Conservation (phyloP, 2,797 vertebrate species). For the Discoglossus pictus region DNA sequence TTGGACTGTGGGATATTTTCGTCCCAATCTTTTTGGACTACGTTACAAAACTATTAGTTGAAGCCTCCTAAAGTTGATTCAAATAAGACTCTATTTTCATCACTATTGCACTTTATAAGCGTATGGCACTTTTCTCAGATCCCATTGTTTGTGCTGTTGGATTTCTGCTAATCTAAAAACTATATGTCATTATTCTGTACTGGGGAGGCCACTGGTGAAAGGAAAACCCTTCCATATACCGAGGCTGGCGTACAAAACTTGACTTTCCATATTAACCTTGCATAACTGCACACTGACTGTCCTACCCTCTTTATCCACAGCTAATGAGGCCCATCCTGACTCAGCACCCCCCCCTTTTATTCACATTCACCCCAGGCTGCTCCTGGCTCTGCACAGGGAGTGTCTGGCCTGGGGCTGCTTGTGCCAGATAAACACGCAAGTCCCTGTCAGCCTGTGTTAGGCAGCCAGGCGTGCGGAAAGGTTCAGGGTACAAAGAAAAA, state of each 20-base stretch:
- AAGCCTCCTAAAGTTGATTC: too few species aligned
- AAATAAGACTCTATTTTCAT: too few species aligned
- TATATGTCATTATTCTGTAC: too few species aligned
- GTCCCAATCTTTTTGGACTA: too few species aligned
- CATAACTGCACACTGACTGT: conserved; percentile 39
- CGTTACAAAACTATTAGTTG: too few species aligned
- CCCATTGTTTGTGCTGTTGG: too few species aligned
- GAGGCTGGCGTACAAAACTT: not conserved
- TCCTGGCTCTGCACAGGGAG: conserved; percentile 14
- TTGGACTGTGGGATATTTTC: too few species aligned
- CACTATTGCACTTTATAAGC: too few species aligned
- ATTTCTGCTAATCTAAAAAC: too few species aligned
- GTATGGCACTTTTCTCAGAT: too few species aligned
- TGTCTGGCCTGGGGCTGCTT: conserved; percentile 22
- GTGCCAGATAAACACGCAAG: conserved; percentile 37
- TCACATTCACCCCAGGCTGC: not conserved
- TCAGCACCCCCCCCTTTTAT: conserved; percentile 26
- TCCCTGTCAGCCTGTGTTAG: conserved; percentile 37
- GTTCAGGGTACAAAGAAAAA: conserved; percentile 9
- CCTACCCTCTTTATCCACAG: conserved; percentile 32
- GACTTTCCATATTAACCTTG: conserved; percentile 26
- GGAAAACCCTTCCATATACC: not conserved
- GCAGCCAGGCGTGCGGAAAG: conserved; percentile 13
- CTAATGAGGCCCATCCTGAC: conserved; percentile 48
- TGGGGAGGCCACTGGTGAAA: too few species aligned